phyloP scores from a whole-genome alignment of 2,113 vertebrate species.

The Melanostigma gelatinosum region DNA sequence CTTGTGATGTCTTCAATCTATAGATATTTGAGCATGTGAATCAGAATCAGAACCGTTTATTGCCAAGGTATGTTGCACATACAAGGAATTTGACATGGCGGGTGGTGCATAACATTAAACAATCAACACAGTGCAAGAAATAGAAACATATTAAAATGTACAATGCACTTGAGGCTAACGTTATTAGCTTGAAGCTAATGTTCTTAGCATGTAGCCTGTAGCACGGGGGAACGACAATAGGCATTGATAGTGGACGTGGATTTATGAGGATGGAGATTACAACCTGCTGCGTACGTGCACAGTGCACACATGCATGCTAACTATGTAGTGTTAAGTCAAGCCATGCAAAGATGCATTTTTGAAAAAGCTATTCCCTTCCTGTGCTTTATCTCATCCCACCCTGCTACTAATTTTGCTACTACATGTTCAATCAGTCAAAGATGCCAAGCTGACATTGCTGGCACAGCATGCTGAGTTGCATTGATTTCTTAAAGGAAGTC shows the following conservation, averaged over 20 bases:
- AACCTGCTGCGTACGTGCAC: not conserved
- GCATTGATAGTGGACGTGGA: not conserved
- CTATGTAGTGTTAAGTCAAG: not conserved
- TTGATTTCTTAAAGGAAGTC: slow-evolving; percentile 52
- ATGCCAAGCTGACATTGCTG: slow-evolving; percentile 20
- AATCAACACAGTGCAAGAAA: no score
- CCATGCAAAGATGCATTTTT: not conserved
- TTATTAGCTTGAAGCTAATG: not conserved
- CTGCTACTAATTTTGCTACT: slow-evolving; percentile 24
- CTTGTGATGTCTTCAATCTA: not conserved
- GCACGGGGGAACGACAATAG: not conserved
- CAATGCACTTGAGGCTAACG: not conserved
- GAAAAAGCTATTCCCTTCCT: slow-evolving; percentile 21
- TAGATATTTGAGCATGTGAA: not conserved
- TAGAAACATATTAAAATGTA: no score
- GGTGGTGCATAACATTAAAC: no score
- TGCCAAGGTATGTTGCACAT: no score
- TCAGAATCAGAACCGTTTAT: no score
- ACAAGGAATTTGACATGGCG: no score
- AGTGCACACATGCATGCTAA: not conserved
- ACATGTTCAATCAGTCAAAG: slow-evolving; percentile 45
- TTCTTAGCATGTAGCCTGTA: not conserved
- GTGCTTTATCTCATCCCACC: slow-evolving; percentile 24
- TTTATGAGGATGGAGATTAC: not conserved
- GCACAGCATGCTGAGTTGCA: slow-evolving; percentile 30